phyloP scores from a whole-genome alignment of 1,140 invertebrate genomes.

The Tyrophagus putrescentiae region DNA sequence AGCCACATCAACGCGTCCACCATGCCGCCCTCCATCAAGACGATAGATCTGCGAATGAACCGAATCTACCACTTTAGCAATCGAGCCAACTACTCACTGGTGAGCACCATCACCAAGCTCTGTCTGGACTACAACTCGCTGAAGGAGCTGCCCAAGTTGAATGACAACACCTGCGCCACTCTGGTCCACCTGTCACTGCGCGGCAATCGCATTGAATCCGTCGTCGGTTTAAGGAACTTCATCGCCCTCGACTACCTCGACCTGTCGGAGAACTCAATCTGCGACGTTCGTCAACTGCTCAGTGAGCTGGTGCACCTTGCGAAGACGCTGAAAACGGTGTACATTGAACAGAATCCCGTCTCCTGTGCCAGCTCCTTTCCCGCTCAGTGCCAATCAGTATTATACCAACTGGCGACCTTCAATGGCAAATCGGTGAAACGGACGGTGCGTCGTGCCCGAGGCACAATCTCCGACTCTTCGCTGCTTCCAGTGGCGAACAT shows the following conservation, averaged over 20 bases:
- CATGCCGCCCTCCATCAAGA: conserved; percentile 1
- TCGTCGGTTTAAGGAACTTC: conserved; percentile 15
- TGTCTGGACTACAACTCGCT: conserved; percentile 11
- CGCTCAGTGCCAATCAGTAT: not conserved
- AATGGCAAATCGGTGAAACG: not conserved
- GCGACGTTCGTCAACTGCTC: not conserved
- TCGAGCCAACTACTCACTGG: conserved; percentile 10
- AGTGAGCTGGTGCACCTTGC: not conserved
- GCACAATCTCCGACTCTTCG: not conserved
- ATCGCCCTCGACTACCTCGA: conserved; percentile 5
- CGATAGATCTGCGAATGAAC: conserved; percentile 13
- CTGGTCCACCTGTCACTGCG: conserved; percentile 2
- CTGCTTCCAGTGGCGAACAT: no score
- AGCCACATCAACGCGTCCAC: conserved; percentile 10
- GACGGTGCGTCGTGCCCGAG: not conserved
- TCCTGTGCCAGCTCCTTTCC: not conserved
- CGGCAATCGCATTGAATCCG: conserved; percentile 13
- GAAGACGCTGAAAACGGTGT: conserved; percentile 11
- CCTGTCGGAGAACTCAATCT: conserved; percentile 6
- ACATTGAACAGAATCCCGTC: conserved; percentile 16
- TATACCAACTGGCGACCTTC: not conserved
- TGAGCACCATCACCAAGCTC: conserved; percentile 11
- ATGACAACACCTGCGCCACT: not conserved
- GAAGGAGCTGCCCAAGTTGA: conserved; percentile 13
- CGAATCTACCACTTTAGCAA: conserved; percentile 10